A percentile compares a stretch with the other conserved stretches of the same genome.
These are phyloP conservation scores for Ylistrum balloti DNA, from an alignment of 1,140 invertebrate species.

Conservation along the genomic window DNA sequence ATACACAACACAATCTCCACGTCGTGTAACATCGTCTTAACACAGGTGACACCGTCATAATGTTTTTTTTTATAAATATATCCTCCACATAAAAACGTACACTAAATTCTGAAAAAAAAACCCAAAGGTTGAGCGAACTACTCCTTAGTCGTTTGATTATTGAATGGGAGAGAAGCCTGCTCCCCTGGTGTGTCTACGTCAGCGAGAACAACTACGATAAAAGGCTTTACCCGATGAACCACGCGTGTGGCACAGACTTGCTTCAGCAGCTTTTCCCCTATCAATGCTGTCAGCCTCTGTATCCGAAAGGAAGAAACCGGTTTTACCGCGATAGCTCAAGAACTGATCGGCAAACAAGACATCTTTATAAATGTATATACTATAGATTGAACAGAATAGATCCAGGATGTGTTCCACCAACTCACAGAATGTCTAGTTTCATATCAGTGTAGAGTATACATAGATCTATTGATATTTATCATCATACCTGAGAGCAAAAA, in stretches of 20 bases:
- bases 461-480: background rate
- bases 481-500: background rate
- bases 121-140: background rate
- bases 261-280: slow-evolving; percentile 1
- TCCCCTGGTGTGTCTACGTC: background rate
- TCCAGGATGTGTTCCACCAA: background rate
- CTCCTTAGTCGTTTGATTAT: background rate
- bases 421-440: background rate
- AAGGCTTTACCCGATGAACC: background rate
- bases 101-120: background rate
- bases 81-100: background rate
- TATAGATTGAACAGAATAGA: too few relatives aligned
- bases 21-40: background rate
- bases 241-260: slow-evolving; percentile 22
- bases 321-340: background rate
- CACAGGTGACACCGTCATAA: background rate
- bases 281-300: slow-evolving; percentile 9
- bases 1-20: background rate
- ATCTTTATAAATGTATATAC: too few relatives aligned
- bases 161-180: background rate
- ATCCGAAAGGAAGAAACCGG: slow-evolving; percentile 12
- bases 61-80: background rate
- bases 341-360: background rate
- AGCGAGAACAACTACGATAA: background rate
- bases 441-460: background rate